Evolutionary conservation across 2,888 invertebrate genomes (phyloP).

Genomic region (Leptothorax acervorum): DNA sequence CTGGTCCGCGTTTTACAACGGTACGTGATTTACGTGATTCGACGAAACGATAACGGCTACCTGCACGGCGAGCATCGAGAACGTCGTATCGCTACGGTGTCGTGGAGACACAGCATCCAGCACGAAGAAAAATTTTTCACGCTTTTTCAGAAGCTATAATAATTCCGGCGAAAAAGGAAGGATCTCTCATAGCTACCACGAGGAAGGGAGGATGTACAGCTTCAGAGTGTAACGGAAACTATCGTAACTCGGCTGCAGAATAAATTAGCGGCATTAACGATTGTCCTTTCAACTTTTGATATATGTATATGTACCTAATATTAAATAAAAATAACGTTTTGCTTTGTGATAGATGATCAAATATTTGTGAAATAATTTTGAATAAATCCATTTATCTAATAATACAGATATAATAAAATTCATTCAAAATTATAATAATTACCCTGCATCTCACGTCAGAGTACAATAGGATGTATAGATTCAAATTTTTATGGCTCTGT

Average conservation of each 20-base stretch:
- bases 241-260: background rate
- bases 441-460: background rate
- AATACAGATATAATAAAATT: background rate
- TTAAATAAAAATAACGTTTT: background rate
- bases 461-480: background rate
- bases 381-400: background rate
- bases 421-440: constrained; percentile 4
- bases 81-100: constrained; percentile 16
- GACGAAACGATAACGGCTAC: constrained; percentile 71
- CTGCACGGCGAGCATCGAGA: constrained; percentile 56
- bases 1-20: constrained; percentile 69
- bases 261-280: background rate
- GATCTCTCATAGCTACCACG: background rate
- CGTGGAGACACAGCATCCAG: constrained; percentile 18
- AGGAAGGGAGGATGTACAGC: background rate
- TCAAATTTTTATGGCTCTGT: background rate
- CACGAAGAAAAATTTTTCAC: background rate
- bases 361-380: background rate
- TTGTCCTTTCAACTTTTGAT: background rate
- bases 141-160: background rate
- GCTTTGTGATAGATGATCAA: background rate
- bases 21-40: constrained; percentile 74
- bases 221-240: background rate
- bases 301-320: background rate
- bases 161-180: background rate